A percentile compares a stretch with the other conserved stretches of the same genome.
phyloP scores from a whole-genome alignment of 2,797 vertebrate species.

The Leptodactylus fallax region DNA sequence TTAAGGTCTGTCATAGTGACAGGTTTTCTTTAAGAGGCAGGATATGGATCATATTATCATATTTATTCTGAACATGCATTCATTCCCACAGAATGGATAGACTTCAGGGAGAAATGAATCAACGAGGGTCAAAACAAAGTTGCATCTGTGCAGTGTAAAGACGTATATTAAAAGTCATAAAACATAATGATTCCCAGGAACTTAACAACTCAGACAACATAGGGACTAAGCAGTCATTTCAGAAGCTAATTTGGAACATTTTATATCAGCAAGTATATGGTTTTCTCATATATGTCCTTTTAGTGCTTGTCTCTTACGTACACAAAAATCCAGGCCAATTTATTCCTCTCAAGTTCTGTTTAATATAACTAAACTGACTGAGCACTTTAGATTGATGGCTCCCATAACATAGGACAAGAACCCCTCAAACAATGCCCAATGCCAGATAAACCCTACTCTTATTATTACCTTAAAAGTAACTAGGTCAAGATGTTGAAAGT shows the following conservation, averaged over 20 bases:
- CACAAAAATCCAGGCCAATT: background rate
- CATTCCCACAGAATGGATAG: background rate
- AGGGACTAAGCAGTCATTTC: background rate
- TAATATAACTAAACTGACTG: background rate
- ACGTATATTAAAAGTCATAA: constrained; percentile 14
- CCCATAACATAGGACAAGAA: background rate
- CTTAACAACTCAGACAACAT: background rate
- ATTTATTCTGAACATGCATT: background rate
- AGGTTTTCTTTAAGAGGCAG: background rate
- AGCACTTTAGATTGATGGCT: background rate
- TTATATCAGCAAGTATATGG: background rate
- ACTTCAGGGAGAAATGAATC: constrained; percentile 5
- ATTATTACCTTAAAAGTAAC: background rate
- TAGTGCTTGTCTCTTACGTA: background rate
- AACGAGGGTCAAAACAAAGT: constrained; percentile 11
- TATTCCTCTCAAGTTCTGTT: background rate
- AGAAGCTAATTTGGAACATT: constrained; percentile 9
- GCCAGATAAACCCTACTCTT: background rate
- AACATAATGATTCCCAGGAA: background rate
- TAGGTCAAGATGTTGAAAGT: too few relatives aligned
- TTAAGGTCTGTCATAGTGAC: background rate
- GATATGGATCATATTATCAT: background rate
- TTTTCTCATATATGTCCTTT: background rate
- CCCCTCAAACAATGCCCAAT: background rate
- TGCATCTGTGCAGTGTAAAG: constrained; percentile 4